A percentile compares a stretch with the other conserved stretches of the same genome.
These are phyloP conservation scores for Leptura quadrifasciata DNA, from an alignment of 2,888 invertebrate species.

Conservation along the genomic window DNA sequence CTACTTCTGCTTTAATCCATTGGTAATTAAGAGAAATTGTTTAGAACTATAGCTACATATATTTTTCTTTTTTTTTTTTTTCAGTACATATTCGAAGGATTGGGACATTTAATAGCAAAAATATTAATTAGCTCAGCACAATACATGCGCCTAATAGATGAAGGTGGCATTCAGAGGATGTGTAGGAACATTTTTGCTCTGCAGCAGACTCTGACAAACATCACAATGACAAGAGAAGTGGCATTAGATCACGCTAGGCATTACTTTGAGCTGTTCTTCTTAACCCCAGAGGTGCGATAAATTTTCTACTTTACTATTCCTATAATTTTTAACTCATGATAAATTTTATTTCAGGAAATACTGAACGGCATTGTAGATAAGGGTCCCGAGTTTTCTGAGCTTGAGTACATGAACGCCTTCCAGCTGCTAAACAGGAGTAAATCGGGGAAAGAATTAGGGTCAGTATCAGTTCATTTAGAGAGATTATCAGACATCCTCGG, in stretches of 20 bases:
- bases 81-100: conserved; percentile 92
- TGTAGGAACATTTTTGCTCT: conserved; percentile 89
- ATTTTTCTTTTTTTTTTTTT: conserved; percentile 58
- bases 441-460: conserved; percentile 75
- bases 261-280: conserved; percentile 91
- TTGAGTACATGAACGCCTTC: conserved; percentile 91
- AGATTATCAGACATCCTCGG: conserved; percentile 90
- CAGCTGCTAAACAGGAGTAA: conserved; percentile 83
- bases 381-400: conserved; percentile 90
- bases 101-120: conserved; percentile 87
- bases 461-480: conserved; percentile 83
- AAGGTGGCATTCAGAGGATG: conserved; percentile 88
- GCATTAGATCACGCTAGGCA: conserved; percentile 92
- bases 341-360: conserved; percentile 81
- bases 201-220: conserved; percentile 90
- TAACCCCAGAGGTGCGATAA: conserved; percentile 82
- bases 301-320: not conserved
- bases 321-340: not conserved
- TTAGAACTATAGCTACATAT: not conserved
- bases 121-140: conserved; percentile 88
- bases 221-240: conserved; percentile 87
- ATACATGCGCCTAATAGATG: conserved; percentile 87
- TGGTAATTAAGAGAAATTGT: conserved; percentile 32
- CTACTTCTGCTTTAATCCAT: too few relatives aligned
- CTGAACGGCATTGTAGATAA: conserved; percentile 88